Evolutionary conservation across 1,140 invertebrate species (phyloP).

Genomic region (Ceratina calcarata): DNA sequence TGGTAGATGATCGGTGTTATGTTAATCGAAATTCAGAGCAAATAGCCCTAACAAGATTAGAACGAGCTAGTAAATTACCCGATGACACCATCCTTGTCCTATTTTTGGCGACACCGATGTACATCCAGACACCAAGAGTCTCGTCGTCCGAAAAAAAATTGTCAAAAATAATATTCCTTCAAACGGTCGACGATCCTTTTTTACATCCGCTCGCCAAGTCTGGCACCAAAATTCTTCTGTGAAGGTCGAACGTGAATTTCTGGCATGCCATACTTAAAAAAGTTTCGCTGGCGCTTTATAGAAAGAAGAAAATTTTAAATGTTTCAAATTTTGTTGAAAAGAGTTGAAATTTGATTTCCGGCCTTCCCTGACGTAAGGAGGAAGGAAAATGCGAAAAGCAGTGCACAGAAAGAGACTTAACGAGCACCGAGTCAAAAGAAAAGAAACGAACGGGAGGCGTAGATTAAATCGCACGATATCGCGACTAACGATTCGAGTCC

Average conservation of each 20-base stretch:
- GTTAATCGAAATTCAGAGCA: slow-evolving; percentile 51
- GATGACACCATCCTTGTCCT: slow-evolving; percentile 48
- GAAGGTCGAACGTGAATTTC: background rate
- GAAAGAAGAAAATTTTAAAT: background rate
- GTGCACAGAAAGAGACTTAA: slow-evolving; percentile 41
- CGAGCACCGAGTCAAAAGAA: slow-evolving; percentile 33
- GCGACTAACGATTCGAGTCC: slow-evolving; percentile 48
- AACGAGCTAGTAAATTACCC: slow-evolving; percentile 63
- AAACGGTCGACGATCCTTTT: slow-evolving; percentile 1
- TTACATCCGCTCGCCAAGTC: background rate
- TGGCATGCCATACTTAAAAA: background rate
- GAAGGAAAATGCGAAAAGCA: slow-evolving; percentile 20
- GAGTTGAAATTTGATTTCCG: background rate
- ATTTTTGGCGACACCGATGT: slow-evolving; percentile 53
- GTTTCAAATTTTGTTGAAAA: background rate
- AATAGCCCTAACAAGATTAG: slow-evolving; percentile 70
- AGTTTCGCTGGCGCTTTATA: background rate
- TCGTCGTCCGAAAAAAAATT: slow-evolving; percentile 24
- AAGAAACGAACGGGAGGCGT: slow-evolving; percentile 32
- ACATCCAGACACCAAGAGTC: slow-evolving; percentile 19
- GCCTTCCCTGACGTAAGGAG: background rate
- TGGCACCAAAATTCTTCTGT: background rate
- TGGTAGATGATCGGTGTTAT: slow-evolving; percentile 44
- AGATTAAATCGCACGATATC: slow-evolving; percentile 63
- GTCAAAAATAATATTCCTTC: slow-evolving; percentile 48